phyloP scores from a whole-genome alignment of 2,113 vertebrate genomes.

The Solea solea region DNA sequence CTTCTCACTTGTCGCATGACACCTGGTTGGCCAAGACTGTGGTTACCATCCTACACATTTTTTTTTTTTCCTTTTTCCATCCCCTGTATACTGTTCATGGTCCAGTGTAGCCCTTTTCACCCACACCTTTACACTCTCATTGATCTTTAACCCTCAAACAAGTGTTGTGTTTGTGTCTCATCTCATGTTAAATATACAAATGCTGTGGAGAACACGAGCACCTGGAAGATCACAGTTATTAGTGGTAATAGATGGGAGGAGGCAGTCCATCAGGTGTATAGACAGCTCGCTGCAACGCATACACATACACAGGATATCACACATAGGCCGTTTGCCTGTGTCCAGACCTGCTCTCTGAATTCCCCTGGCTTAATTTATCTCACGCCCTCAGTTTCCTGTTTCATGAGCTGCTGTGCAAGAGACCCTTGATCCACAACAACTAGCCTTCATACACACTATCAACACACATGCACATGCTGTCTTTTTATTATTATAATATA shows the following conservation, averaged over 20 bases:
- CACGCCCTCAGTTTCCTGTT: conserved; percentile 78
- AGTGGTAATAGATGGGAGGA: conserved; percentile 40
- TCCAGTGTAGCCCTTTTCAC: background rate
- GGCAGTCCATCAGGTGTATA: conserved; percentile 59
- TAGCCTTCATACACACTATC: conserved; percentile 27
- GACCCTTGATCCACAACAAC: conserved; percentile 63
- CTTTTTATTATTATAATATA: conserved; percentile 32
- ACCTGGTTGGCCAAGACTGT: conserved; percentile 40
- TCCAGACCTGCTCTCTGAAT: conserved; percentile 77
- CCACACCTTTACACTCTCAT: background rate
- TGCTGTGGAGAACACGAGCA: conserved; percentile 5
- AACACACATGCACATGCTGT: background rate
- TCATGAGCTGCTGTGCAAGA: conserved; percentile 68
- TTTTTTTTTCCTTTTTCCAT: background rate
- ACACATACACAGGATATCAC: conserved; percentile 57
- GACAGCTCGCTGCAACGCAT: conserved; percentile 28
- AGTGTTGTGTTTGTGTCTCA: background rate
- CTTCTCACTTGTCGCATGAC: conserved; percentile 60
- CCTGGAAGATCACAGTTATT: conserved; percentile 34
- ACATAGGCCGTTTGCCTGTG: conserved; percentile 58
- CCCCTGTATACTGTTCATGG: background rate
- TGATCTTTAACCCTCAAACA: background rate
- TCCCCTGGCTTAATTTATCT: conserved; percentile 82
- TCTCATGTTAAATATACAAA: conserved; percentile 10
- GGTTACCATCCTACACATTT: background rate